Percentiles rank a stretch among this genome's conserved stretches.
phyloP scores from a whole-genome alignment of 1,140 invertebrate species.

The Nasonia vitripennis region DNA sequence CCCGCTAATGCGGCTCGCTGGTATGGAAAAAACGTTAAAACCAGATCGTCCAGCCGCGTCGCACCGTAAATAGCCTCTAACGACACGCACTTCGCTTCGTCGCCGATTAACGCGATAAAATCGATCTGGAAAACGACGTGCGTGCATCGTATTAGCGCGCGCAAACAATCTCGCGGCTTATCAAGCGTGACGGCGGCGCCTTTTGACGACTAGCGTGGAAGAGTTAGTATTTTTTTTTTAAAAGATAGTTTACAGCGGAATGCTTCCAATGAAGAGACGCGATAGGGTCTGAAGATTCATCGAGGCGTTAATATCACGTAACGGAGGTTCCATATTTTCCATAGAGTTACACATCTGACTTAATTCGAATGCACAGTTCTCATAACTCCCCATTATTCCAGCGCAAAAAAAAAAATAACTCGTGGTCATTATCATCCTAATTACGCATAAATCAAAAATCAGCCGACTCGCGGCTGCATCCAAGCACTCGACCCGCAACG shows the following conservation, averaged over 20 bases:
- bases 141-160: not conserved
- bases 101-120: not conserved
- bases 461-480: not conserved
- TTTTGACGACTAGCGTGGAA: not conserved
- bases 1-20: too few relatives aligned
- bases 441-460: not conserved
- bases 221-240: too few relatives aligned
- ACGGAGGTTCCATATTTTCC: too few relatives aligned
- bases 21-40: not conserved
- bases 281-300: too few relatives aligned
- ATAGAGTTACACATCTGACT: too few relatives aligned
- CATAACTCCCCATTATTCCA: not conserved
- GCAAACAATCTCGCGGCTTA: not conserved
- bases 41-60: not conserved
- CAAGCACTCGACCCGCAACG: too few relatives aligned
- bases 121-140: too few relatives aligned
- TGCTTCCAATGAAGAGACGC: too few relatives aligned
- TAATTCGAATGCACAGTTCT: not conserved
- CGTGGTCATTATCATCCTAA: not conserved
- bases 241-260: too few relatives aligned
- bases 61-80: too few relatives aligned
- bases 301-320: too few relatives aligned
- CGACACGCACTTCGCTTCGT: too few relatives aligned
- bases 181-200: not conserved
- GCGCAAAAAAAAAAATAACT: not conserved